Conservation (phyloP, 2,797 vertebrate species). For the Huso huso region DNA sequence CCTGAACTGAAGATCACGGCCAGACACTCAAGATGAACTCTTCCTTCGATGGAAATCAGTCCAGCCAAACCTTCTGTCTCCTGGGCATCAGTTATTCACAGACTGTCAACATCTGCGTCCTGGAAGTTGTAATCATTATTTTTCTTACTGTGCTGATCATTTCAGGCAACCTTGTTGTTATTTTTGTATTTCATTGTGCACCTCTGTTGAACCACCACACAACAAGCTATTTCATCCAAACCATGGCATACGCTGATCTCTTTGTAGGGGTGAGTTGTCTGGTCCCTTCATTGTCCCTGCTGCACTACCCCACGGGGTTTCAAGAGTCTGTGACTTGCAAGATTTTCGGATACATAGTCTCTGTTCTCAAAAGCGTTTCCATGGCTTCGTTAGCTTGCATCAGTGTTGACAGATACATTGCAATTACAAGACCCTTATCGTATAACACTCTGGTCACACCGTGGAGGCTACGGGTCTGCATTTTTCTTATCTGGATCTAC, state of each 20-base stretch:
- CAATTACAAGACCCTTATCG: constrained; percentile 85
- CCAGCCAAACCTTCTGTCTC: constrained; percentile 76
- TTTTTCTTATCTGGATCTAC: constrained; percentile 86
- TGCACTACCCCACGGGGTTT: constrained; percentile 74
- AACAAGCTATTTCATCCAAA: constrained; percentile 96
- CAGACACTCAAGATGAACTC: too few species aligned
- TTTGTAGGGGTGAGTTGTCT: constrained; percentile 93
- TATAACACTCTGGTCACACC: constrained; percentile 86
- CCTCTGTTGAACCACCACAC: constrained; percentile 92
- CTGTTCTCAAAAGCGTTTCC: constrained; percentile 92
- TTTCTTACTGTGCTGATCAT: constrained; percentile 91
- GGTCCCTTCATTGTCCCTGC: constrained; percentile 84
- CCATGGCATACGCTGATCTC: constrained; percentile 96
- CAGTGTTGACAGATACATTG: constrained; percentile 91
- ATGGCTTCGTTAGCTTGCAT: constrained; percentile 93
- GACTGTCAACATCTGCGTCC: constrained; percentile 76
- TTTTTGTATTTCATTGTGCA: constrained; percentile 97
- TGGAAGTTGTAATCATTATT: constrained; percentile 85
- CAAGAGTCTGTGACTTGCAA: constrained; percentile 84
- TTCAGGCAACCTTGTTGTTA: constrained; percentile 89
- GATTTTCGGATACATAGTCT: constrained; percentile 89
- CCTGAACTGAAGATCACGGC: constrained; percentile 32
- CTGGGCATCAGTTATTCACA: constrained; percentile 76
- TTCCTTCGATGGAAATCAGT: constrained; percentile 38
- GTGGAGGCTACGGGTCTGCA: constrained; percentile 84